These are phyloP conservation scores for Epinephelus cyanopodus DNA, from an alignment of 2,113 vertebrate species.

Conservation along the genomic window DNA sequence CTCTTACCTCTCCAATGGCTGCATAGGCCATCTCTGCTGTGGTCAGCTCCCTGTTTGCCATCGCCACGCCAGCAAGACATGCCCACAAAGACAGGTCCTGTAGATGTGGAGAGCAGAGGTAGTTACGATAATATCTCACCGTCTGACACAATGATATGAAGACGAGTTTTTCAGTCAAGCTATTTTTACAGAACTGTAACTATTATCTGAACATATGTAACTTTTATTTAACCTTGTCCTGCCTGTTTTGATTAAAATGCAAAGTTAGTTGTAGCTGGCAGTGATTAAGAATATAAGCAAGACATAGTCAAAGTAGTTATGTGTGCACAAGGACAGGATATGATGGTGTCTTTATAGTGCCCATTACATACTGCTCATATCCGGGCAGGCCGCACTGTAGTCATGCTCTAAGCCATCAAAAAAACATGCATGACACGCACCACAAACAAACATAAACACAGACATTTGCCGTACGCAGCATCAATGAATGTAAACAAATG, in stretches of 20 bases:
- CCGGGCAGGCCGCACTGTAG: slow-evolving; percentile 34
- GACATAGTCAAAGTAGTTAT: no score
- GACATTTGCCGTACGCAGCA: slow-evolving; percentile 23
- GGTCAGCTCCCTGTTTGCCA: slow-evolving; percentile 90
- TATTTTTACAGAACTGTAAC: not conserved
- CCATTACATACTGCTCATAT: slow-evolving; percentile 28
- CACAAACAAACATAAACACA: slow-evolving; percentile 29
- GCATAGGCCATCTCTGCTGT: slow-evolving; percentile 95
- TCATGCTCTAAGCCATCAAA: slow-evolving; percentile 11
- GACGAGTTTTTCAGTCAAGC: not conserved
- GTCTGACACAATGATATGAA: not conserved
- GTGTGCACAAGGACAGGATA: not conserved
- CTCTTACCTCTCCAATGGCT: slow-evolving; percentile 91
- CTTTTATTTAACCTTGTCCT: not conserved
- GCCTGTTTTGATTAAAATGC: not conserved
- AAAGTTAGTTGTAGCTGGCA: not conserved
- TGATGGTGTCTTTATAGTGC: slow-evolving; percentile 3
- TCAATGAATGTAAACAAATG: slow-evolving; percentile 61
- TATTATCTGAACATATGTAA: not conserved
- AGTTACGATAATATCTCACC: not conserved
- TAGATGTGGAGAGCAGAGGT: slow-evolving; percentile 11
- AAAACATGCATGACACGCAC: slow-evolving; percentile 39
- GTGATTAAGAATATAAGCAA: not conserved
- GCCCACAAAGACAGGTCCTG: slow-evolving; percentile 95
- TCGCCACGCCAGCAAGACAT: slow-evolving; percentile 96